Base-by-base conservation (phyloP, 2,888 invertebrate species). In the Rosalia funebris region DNA sequence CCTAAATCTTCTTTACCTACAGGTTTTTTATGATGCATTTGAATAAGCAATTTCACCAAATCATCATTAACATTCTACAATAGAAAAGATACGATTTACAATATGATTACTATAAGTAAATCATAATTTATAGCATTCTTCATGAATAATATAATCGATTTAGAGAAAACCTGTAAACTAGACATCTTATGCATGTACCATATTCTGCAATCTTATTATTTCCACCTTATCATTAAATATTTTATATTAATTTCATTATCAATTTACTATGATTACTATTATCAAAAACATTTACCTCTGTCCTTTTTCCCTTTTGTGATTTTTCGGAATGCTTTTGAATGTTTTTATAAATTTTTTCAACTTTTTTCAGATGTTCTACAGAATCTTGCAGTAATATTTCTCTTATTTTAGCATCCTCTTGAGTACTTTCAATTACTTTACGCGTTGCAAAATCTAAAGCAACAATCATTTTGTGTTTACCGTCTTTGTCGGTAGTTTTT, bases 401-500 rank as follows among this genome's bases (percentile, higher is more conserved):
- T 50, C 69, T 70, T 34, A 77, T 71, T 65, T 76, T 74, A n/a
- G 73, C 72, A 45, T 74, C 73, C 52, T 73, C 75, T 36, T 76
- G 73, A 9, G 76, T 72, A 37, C 70, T 73, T 63, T 77, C 74
- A 39, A 77, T 76, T 2, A 77, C 76, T 62, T 67, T 69, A 20
- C 81, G 68, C 44, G 78, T 77, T 2, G 81, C 81, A 71, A 81
- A 79, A 72, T 81, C 81, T 15, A 82, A 64, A 2, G 81, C 79
- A 25, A 81, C 63, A 34, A 79, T 77, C 74, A 81, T 75, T 63
- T 80, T 79, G 42, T 71, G 68, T 62, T 74, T 77, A 41, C 68
- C 77, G 1, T 79, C 73, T 62, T 58, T 56, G 14, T 65, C 70
- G 3, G 53, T 63, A 10, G 66, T 85, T 78, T 95, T 92, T 16